A percentile compares a stretch with the other conserved stretches of the same genome.
Evolutionary conservation across 2,797 vertebrate genomes (phyloP).

Genomic region (Leuciscus waleckii): DNA sequence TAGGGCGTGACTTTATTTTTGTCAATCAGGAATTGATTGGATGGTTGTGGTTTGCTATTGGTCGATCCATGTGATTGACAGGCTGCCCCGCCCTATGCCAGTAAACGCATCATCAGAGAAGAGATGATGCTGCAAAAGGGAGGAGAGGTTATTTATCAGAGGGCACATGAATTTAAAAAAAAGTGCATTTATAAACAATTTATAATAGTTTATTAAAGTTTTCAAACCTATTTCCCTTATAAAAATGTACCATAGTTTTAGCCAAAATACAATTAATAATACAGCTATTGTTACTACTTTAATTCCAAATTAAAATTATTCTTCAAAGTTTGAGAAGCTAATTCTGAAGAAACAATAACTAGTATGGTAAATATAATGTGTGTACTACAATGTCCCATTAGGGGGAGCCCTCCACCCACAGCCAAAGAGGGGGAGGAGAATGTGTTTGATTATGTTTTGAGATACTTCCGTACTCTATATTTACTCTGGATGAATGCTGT

Average conservation of each 20-base stretch:
- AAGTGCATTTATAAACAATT: not conserved
- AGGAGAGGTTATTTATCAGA: not conserved
- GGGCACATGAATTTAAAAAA: not conserved
- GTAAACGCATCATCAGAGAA: not conserved
- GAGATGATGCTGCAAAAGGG: not conserved
- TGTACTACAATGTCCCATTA: not conserved
- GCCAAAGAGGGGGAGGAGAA: not conserved
- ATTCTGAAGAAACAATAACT: not conserved
- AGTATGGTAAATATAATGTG: not conserved
- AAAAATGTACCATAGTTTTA: not conserved
- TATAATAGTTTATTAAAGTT: not conserved
- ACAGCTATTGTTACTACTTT: not conserved
- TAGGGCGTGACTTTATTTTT: not conserved
- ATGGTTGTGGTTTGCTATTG: not conserved
- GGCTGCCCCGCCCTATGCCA: not conserved
- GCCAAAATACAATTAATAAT: not conserved
- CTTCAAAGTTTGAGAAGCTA: not conserved
- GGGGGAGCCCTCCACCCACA: conserved; percentile 28
- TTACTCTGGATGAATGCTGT: not conserved
- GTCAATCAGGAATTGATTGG: not conserved
- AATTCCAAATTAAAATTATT: not conserved
- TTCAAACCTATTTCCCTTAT: not conserved
- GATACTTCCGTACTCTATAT: not conserved
- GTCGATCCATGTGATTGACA: not conserved
- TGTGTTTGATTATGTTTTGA: not conserved